Evolutionary conservation across 2,797 vertebrate genomes (phyloP).

Genomic region (Miichthys miiuy): DNA sequence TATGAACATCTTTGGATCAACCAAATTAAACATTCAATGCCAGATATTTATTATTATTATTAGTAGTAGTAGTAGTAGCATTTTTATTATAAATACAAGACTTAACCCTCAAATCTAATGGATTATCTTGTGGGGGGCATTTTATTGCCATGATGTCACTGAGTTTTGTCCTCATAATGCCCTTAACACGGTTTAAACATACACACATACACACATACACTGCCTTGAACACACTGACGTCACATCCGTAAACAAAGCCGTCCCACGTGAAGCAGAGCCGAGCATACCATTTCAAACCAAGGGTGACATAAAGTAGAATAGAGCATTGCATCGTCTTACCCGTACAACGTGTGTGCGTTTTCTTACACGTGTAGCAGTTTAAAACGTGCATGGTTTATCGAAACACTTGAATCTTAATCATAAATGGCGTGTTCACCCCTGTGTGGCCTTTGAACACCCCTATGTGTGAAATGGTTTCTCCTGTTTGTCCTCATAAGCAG

Average conservation of each 20-base stretch:
- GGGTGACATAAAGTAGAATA: neutral
- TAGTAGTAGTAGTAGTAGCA: neutral
- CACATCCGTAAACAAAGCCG: constrained; percentile 82
- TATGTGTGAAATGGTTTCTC: constrained; percentile 52
- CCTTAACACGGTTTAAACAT: neutral
- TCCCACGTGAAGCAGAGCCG: constrained; percentile 53
- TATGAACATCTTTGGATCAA: too few species aligned
- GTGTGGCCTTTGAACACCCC: neutral
- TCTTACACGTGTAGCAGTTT: fast-evolving
- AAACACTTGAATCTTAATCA: fast-evolving
- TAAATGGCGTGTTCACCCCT: fast-evolving
- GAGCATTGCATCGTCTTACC: fast-evolving
- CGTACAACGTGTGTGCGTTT: fast-evolving
- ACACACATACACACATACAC: neutral
- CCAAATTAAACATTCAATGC: too few species aligned
- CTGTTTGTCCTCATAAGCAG: constrained; percentile 39
- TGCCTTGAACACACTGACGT: constrained; percentile 20
- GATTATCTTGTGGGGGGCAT: neutral
- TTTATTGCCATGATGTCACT: neutral
- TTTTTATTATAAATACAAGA: neutral
- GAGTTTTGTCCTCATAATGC: neutral
- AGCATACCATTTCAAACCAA: constrained; percentile 55
- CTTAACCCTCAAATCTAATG: neutral
- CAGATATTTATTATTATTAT: too few species aligned
- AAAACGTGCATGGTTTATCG: fast-evolving